Evolutionary conservation across 2,797 vertebrate genomes (phyloP).

Genomic region (Chelon auratus): DNA sequence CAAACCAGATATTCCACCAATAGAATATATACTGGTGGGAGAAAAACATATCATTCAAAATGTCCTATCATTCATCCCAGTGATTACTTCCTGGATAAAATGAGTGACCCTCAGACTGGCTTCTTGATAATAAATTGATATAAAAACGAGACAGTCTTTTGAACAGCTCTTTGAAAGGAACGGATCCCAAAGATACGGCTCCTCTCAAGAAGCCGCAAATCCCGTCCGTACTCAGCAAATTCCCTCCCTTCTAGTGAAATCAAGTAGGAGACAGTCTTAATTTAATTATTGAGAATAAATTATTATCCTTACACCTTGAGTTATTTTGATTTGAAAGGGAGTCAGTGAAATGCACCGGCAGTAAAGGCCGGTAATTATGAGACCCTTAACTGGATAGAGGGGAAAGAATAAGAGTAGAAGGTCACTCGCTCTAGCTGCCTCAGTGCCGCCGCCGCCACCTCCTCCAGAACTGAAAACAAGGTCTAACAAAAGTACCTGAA

Average conservation of each 20-base stretch:
- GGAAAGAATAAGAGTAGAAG: conserved; percentile 49
- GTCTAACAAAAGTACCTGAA: conserved; percentile 8
- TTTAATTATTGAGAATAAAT: conserved; percentile 60
- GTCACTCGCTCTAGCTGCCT: conserved; percentile 39
- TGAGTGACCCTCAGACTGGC: too few species aligned
- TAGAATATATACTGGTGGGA: too few species aligned
- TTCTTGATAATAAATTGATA: too few species aligned
- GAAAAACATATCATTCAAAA: too few species aligned
- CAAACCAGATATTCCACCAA: too few species aligned
- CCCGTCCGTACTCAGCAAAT: neutral
- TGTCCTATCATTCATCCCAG: too few species aligned
- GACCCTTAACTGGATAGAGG: conserved; percentile 42
- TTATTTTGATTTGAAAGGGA: conserved; percentile 56
- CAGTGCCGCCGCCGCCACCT: neutral
- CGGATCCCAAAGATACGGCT: too few species aligned
- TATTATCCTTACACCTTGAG: conserved; percentile 59
- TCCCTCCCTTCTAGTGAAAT: conserved; percentile 40
- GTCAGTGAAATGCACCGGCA: conserved; percentile 60
- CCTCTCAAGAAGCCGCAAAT: too few species aligned
- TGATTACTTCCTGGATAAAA: too few species aligned
- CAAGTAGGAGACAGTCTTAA: conserved; percentile 36
- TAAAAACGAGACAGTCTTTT: too few species aligned
- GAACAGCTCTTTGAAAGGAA: too few species aligned
- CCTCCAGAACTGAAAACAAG: conserved; percentile 33
- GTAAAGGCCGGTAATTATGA: conserved; percentile 57